A percentile compares a stretch with the other conserved stretches of the same genome.
Conservation (phyloP, 1,140 invertebrate genomes). For the Ooceraea biroi region DNA sequence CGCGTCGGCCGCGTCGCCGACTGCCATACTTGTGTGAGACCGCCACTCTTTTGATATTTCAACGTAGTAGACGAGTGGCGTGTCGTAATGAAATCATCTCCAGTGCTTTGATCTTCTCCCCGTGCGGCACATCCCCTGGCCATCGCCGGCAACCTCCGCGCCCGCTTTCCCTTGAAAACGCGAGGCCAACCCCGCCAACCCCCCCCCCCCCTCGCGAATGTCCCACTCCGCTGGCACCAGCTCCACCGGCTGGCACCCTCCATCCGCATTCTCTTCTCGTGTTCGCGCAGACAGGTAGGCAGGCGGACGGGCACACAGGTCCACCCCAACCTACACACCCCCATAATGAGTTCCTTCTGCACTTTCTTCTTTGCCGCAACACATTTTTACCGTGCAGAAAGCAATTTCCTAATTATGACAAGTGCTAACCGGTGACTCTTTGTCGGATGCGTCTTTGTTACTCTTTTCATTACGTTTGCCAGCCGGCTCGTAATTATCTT, state of each 20-base stretch:
- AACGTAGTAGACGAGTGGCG: conserved; percentile 83
- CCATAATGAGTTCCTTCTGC: conserved; percentile 72
- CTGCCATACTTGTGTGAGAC: conserved; percentile 74
- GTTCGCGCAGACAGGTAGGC: conserved; percentile 24
- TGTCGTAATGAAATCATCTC: conserved; percentile 86
- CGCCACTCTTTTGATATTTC: conserved; percentile 85
- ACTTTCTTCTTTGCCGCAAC: conserved; percentile 70
- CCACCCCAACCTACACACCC: conserved; percentile 5
- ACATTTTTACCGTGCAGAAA: conserved; percentile 70
- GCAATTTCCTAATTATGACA: conserved; percentile 78
- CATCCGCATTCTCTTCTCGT: conserved; percentile 17
- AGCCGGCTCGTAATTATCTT: conserved; percentile 61
- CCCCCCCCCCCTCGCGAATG: conserved; percentile 51
- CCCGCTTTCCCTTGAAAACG: conserved; percentile 76
- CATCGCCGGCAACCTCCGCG: conserved; percentile 67
- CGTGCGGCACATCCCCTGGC: conserved; percentile 72
- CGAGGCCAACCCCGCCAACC: conserved; percentile 53
- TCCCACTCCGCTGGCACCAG: conserved; percentile 41
- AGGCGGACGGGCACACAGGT: background rate
- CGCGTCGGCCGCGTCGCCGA: conserved; percentile 60
- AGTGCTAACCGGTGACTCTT: conserved; percentile 67
- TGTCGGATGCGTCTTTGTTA: conserved; percentile 29
- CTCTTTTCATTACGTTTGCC: conserved; percentile 34
- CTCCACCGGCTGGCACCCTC: conserved; percentile 1
- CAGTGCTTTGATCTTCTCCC: conserved; percentile 85